Evolutionary conservation across 2,797 vertebrate genomes (phyloP).

Genomic region (Denticeps clupeoides): DNA sequence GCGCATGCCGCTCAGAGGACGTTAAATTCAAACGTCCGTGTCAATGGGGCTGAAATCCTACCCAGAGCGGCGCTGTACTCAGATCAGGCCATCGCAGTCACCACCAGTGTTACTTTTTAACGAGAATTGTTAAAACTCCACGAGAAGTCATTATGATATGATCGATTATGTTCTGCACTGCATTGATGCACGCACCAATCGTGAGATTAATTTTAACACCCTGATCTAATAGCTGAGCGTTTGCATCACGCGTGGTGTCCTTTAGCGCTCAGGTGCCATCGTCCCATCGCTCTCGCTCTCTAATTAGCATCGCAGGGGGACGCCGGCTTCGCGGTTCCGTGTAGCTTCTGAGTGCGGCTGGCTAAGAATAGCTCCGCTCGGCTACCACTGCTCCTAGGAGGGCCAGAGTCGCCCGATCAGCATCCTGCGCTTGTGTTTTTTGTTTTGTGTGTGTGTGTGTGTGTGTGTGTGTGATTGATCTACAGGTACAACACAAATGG

Average conservation of each 20-base stretch:
- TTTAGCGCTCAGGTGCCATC: constrained; percentile 10
- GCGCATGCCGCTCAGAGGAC: too few relatives aligned
- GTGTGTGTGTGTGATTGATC: background rate
- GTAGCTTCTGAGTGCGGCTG: constrained; percentile 36
- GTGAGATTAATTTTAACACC: too few relatives aligned
- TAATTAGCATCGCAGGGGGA: constrained; percentile 41
- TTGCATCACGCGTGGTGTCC: constrained; percentile 12
- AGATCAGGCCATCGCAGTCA: too few relatives aligned
- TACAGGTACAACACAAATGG: background rate
- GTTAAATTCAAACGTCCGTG: too few relatives aligned
- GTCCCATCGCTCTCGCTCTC: constrained; percentile 27
- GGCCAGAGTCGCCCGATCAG: constrained; percentile 6
- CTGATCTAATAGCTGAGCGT: constrained; percentile 3
- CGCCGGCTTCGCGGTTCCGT: constrained; percentile 39
- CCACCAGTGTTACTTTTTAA: too few relatives aligned
- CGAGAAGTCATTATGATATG: too few relatives aligned
- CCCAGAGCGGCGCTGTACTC: too few relatives aligned
- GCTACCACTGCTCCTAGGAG: constrained; percentile 2
- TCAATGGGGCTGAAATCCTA: too few relatives aligned
- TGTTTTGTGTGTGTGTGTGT: background rate
- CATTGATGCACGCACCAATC: too few relatives aligned
- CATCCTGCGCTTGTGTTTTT: background rate
- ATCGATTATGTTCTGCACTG: too few relatives aligned
- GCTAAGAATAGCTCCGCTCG: constrained; percentile 5
- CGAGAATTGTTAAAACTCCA: too few relatives aligned